phyloP scores from a whole-genome alignment of 2,888 invertebrate genomes.

The Dorcus hopei region DNA sequence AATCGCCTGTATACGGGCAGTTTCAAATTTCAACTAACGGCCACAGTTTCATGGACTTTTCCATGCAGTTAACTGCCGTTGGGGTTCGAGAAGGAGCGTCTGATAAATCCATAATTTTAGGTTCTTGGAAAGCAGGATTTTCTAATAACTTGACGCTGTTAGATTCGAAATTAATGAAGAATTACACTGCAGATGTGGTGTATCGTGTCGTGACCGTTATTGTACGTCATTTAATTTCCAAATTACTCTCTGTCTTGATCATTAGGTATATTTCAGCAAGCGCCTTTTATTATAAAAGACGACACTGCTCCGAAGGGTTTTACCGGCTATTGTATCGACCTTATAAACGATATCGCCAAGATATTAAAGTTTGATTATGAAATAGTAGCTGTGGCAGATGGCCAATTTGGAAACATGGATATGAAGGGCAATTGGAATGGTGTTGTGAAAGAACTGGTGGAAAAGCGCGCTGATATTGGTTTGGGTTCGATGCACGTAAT shows the following conservation, averaged over 20 bases:
- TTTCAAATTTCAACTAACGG: slow-evolving; percentile 66
- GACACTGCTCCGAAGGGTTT: slow-evolving; percentile 63
- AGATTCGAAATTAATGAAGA: slow-evolving; percentile 65
- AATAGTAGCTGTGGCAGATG: slow-evolving; percentile 75
- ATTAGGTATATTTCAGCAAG: slow-evolving; percentile 58
- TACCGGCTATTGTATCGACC: slow-evolving; percentile 91
- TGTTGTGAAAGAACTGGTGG: slow-evolving; percentile 59
- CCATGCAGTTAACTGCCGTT: slow-evolving; percentile 67
- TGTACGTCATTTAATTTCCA: slow-evolving; percentile 54
- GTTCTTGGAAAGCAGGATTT: slow-evolving; percentile 76
- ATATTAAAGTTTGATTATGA: slow-evolving; percentile 89
- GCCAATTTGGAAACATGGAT: slow-evolving; percentile 85
- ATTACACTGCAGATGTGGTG: slow-evolving; percentile 77
- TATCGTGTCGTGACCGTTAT: slow-evolving; percentile 83
- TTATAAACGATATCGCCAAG: slow-evolving; percentile 82
- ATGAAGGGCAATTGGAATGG: slow-evolving; percentile 71
- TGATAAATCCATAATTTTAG: slow-evolving; percentile 67
- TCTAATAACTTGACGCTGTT: slow-evolving; percentile 63
- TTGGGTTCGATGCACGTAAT: slow-evolving; percentile 92
- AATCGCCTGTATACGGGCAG: slow-evolving; percentile 68
- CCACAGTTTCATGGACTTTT: slow-evolving; percentile 71
- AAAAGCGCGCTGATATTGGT: slow-evolving; percentile 87
- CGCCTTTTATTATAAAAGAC: slow-evolving; percentile 77
- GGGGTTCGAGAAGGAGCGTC: slow-evolving; percentile 71
- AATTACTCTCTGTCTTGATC: background rate